phyloP scores from a whole-genome alignment of 2,113 vertebrate genomes.

The Pyrgilauda ruficollis region DNA sequence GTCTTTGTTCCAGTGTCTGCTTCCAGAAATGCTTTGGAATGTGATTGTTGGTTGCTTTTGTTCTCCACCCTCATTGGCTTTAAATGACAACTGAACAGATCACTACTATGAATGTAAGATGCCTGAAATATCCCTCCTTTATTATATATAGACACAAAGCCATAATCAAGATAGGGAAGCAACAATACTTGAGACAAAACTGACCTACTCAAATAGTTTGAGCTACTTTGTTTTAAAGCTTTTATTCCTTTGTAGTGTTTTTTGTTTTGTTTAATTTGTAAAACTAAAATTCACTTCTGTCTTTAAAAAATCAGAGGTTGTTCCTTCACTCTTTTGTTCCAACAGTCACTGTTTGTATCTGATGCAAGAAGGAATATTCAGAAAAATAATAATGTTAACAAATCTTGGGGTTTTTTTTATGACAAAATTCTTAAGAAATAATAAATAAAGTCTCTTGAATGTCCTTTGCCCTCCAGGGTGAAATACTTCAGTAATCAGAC shows the following conservation, averaged over 20 bases:
- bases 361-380: not conserved
- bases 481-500: not conserved
- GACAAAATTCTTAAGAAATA: not conserved
- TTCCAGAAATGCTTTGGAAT: conserved; percentile 1
- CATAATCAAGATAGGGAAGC: not conserved
- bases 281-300: not conserved
- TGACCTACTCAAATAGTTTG: not conserved
- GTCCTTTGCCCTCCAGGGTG: not conserved
- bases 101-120: not conserved
- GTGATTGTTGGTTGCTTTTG: not conserved
- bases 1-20: not conserved
- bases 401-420: not conserved
- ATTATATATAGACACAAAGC: not conserved
- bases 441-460: not conserved
- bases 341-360: not conserved
- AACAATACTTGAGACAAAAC: not conserved
- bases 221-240: not conserved
- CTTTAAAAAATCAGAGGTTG: not conserved
- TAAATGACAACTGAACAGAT: not conserved
- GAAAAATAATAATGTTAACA: not conserved
- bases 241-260: not conserved
- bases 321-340: not conserved
- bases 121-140: not conserved
- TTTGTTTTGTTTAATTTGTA: not conserved
- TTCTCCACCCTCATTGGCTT: not conserved